phyloP scores from a whole-genome alignment of 2,113 vertebrate species.

The Epinephelus cyanopodus region DNA sequence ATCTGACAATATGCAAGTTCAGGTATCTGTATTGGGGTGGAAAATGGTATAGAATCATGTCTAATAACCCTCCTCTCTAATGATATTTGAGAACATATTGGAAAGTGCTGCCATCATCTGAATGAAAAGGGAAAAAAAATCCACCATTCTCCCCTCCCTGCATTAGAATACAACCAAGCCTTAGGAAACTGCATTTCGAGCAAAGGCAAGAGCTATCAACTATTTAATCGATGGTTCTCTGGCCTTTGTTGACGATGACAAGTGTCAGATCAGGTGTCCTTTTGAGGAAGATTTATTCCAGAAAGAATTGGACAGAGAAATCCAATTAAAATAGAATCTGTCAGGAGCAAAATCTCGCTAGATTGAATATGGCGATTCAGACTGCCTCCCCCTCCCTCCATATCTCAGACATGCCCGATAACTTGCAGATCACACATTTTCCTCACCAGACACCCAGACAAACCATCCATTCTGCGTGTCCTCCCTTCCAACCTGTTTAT shows the following conservation, averaged over 20 bases:
- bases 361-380: conserved; percentile 55
- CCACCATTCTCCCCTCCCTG: background rate
- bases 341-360: conserved; percentile 54
- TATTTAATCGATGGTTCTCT: conserved; percentile 52
- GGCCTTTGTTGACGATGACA: conserved; percentile 68
- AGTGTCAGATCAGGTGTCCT: conserved; percentile 64
- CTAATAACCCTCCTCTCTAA: background rate
- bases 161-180: background rate
- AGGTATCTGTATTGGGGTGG: no score
- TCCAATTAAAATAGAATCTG: conserved; percentile 74
- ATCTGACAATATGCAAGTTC: no score
- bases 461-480: conserved; percentile 58
- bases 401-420: conserved; percentile 50
- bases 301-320: conserved; percentile 60
- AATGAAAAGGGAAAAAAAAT: conserved; percentile 12
- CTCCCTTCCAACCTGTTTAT: conserved; percentile 34
- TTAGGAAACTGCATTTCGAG: conserved; percentile 17
- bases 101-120: background rate
- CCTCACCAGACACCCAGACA: conserved; percentile 49
- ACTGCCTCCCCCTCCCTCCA: conserved; percentile 27
- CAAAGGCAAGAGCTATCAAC: conserved; percentile 22
- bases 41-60: no score
- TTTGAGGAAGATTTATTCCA: conserved; percentile 71
- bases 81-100: conserved; percentile 4
- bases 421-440: conserved; percentile 66